Percentiles rank a stretch among this genome's conserved stretches.
Conservation (phyloP, 2,888 invertebrate species). For the Watsonalla cultraria region DNA sequence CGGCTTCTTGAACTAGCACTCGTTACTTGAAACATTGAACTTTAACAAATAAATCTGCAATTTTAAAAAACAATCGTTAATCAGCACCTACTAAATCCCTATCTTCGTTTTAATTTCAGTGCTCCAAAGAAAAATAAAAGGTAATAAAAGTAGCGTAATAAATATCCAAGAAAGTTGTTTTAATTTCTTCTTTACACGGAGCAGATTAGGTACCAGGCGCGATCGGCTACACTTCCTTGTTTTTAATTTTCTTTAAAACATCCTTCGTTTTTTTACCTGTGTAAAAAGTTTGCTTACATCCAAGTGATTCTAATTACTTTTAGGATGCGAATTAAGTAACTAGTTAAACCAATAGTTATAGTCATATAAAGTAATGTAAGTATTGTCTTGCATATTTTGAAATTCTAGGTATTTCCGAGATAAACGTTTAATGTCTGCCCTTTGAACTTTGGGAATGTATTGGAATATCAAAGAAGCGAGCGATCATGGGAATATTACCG, state of each 20-base stretch:
- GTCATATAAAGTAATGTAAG: neutral
- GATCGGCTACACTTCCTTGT: conserved; percentile 74
- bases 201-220: conserved; percentile 68
- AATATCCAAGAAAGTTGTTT: conserved; percentile 77
- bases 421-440: conserved; percentile 35
- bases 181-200: conserved; percentile 76
- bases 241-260: conserved; percentile 79
- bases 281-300: conserved; percentile 69
- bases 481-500: conserved; percentile 66
- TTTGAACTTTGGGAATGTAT: conserved; percentile 37
- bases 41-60: neutral
- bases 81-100: conserved; percentile 29
- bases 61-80: conserved; percentile 12
- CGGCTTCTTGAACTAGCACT: neutral
- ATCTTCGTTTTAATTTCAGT: conserved; percentile 54
- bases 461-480: conserved; percentile 45
- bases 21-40: neutral
- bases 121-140: conserved; percentile 54
- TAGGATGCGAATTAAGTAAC: conserved; percentile 18
- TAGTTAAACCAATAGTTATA: conserved; percentile 36
- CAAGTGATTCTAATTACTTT: conserved; percentile 60
- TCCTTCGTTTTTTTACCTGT: conserved; percentile 70
- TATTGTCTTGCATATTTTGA: too few species aligned
- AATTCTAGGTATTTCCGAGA: conserved; percentile 6
- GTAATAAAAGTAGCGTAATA: conserved; percentile 72